phyloP scores from a whole-genome alignment of 35 echinoderm and acorn worm genomes.

The Ptychodera flava region DNA sequence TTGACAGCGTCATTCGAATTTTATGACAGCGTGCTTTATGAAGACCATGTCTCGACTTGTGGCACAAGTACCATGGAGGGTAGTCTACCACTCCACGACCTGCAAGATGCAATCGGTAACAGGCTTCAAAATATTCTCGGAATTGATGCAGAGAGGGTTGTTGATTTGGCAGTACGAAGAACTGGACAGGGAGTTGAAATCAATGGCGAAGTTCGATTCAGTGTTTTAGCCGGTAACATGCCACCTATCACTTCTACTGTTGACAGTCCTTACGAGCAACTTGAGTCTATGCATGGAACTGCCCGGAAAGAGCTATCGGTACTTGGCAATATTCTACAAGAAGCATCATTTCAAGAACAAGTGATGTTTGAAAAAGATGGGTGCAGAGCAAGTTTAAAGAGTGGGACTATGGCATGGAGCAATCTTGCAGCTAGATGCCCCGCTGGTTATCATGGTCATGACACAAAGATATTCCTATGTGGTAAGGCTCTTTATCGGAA shows the following conservation, averaged over 20 bases:
- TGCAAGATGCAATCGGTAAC: not conserved
- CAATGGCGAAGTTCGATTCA: not conserved
- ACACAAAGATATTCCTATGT: not conserved
- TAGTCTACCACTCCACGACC: not conserved
- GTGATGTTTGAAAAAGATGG: not conserved
- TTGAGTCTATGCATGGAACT: not conserved
- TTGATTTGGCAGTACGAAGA: not conserved
- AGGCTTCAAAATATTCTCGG: not conserved
- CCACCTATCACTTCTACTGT: not conserved
- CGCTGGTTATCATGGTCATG: not conserved
- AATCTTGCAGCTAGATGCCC: not conserved
- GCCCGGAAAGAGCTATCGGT: not conserved
- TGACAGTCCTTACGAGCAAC: not conserved
- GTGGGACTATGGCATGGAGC: not conserved
- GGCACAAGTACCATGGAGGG: not conserved
- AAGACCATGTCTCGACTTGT: not conserved
- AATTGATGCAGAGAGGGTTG: not conserved
- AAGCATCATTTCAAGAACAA: not conserved
- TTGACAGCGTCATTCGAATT: not conserved
- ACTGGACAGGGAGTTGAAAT: not conserved
- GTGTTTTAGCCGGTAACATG: not conserved
- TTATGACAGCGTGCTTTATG: not conserved
- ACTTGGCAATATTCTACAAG: not conserved
- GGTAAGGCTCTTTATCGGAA: too few relatives aligned
- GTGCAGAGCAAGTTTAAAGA: not conserved